Conservation (phyloP, 2,888 invertebrate species). For the Zaprionus obscuricornis region DNA sequence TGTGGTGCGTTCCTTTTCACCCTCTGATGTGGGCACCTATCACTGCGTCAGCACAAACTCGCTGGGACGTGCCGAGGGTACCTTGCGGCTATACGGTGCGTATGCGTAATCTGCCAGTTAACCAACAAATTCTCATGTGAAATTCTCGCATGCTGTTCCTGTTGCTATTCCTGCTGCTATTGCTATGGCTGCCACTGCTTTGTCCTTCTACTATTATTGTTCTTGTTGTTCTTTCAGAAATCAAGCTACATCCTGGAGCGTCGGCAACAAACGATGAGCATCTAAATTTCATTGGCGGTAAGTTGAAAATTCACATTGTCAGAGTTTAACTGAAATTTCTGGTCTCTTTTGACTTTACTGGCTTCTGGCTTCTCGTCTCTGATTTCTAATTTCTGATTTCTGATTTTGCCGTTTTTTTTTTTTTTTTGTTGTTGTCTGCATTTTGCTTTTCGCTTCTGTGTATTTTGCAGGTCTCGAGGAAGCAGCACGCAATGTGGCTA, state of each 20-base stretch:
- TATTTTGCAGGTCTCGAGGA: conserved; percentile 64
- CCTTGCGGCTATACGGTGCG: conserved; percentile 87
- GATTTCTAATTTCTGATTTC: conserved; percentile 4
- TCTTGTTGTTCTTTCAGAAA: conserved; percentile 73
- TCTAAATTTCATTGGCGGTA: conserved; percentile 81
- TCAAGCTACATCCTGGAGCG: conserved; percentile 83
- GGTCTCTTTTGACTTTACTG: not conserved
- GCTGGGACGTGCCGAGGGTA: conserved; percentile 87
- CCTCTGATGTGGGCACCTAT: conserved; percentile 89
- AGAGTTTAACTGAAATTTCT: not conserved
- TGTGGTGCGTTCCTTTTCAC: conserved; percentile 84
- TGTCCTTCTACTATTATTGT: conserved; percentile 1
- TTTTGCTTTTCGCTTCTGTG: not conserved
- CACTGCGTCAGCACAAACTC: conserved; percentile 90
- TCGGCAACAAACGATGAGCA: conserved; percentile 82
- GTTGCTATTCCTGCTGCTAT: too few relatives aligned
- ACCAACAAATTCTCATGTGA: conserved; percentile 20
- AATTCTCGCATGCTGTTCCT: not conserved
- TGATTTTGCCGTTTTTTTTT: not conserved
- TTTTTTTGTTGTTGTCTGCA: too few relatives aligned
- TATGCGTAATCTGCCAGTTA: conserved; percentile 49
- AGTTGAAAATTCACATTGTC: conserved; percentile 18
- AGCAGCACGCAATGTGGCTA: conserved; percentile 59
- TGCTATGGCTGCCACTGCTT: too few relatives aligned
- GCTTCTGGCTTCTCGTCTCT: not conserved